phyloP scores from a whole-genome alignment of 2,797 vertebrate species.

The Betta splendens region DNA sequence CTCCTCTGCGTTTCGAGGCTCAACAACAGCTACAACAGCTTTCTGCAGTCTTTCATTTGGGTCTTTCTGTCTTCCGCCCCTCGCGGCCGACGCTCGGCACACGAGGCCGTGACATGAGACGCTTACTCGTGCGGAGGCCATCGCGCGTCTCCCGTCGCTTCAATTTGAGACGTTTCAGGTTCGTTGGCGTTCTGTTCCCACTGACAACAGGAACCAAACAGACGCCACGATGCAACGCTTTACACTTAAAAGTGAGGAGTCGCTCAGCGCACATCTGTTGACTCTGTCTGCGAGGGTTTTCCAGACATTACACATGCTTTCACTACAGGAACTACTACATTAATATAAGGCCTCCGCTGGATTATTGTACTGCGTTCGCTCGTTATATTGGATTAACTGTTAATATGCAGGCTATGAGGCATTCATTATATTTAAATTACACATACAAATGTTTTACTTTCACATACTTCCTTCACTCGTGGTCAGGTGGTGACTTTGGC shows the following conservation, averaged over 20 bases:
- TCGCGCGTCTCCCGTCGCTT: no score
- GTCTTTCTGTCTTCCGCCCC: neutral
- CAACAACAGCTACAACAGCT: constrained; percentile 15
- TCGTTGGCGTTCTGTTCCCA: constrained; percentile 54
- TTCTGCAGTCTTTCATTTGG: constrained; percentile 11
- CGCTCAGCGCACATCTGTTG: neutral
- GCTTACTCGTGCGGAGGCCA: no score
- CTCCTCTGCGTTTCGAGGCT: neutral
- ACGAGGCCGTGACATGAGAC: constrained; percentile 22
- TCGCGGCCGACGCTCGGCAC: constrained; percentile 37
- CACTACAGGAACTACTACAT: constrained; percentile 27
- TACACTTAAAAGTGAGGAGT: neutral
- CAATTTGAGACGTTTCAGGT: constrained; percentile 47
- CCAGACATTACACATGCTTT: constrained; percentile 9
- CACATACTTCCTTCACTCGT: neutral
- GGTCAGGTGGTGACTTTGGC: constrained; percentile 7
- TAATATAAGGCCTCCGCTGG: constrained; percentile 32
- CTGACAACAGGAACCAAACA: constrained; percentile 30
- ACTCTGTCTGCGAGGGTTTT: neutral
- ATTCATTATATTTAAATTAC: constrained; percentile 23
- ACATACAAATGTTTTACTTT: neutral
- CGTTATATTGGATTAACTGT: constrained; percentile 46
- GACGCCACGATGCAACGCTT: neutral
- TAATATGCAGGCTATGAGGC: constrained; percentile 24
- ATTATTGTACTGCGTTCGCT: constrained; percentile 19